Percentiles rank a stretch among this genome's conserved stretches.
Conservation (phyloP, 2,797 vertebrate species). For the Phataginus tetradactyla region DNA sequence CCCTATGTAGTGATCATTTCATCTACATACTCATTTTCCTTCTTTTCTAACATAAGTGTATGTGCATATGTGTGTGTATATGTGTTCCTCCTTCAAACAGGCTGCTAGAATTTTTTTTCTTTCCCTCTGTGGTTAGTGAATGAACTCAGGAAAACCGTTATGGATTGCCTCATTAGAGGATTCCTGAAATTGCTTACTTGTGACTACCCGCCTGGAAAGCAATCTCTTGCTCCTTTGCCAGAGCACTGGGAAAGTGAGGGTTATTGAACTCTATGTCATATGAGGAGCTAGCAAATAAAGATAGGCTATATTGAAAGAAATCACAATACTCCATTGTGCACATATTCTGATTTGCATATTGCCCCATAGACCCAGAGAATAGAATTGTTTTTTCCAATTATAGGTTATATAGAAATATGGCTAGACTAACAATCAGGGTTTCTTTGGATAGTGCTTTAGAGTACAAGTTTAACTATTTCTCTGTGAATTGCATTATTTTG, state of each 20-base stretch:
- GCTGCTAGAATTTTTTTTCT: conserved; percentile 30
- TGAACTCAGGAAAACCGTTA: conserved; percentile 67
- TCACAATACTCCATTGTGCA: conserved; percentile 53
- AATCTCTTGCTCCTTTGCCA: conserved; percentile 67
- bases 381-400: conserved; percentile 73
- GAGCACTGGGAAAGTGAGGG: neutral
- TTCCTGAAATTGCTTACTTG: conserved; percentile 73
- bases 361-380: conserved; percentile 47
- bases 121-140: neutral
- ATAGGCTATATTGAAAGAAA: conserved; percentile 58
- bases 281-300: conserved; percentile 63
- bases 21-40: neutral
- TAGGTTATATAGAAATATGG: conserved; percentile 50
- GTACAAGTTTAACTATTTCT: conserved; percentile 58
- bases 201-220: conserved; percentile 64
- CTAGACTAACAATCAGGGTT: conserved; percentile 51
- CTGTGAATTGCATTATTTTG: conserved; percentile 52
- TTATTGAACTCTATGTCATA: conserved; percentile 64
- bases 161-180: conserved; percentile 73
- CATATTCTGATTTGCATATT: conserved; percentile 72
- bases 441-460: conserved; percentile 30
- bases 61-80: neutral
- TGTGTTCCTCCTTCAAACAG: neutral
- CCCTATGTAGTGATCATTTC: neutral
- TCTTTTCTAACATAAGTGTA: neutral